These are phyloP conservation scores for Chymomyza caudatula DNA, from an alignment of 2,888 invertebrate species.

Conservation along the genomic window DNA sequence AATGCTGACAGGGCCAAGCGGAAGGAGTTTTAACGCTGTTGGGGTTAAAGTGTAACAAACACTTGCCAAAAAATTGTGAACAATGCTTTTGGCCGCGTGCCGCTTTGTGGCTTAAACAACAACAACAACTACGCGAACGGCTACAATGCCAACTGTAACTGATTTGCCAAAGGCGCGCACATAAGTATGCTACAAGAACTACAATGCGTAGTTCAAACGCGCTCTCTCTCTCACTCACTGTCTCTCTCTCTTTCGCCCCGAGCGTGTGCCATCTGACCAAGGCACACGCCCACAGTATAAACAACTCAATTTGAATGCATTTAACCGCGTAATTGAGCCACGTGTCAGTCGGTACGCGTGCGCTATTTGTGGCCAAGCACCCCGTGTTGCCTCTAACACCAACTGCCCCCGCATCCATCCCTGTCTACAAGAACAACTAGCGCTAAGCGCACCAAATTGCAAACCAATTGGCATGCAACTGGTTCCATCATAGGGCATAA, in stretches of 20 bases:
- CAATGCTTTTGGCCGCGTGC: slow-evolving; percentile 59
- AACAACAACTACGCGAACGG: slow-evolving; percentile 16
- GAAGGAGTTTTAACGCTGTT: neutral
- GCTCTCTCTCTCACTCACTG: neutral
- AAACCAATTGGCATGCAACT: slow-evolving; percentile 74
- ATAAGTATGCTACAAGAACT: slow-evolving; percentile 33
- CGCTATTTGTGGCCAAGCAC: slow-evolving; percentile 67
- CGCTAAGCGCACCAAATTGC: slow-evolving; percentile 63
- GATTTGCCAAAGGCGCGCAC: slow-evolving; percentile 52
- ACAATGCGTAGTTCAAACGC: neutral
- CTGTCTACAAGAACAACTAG: neutral
- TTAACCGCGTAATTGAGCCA: slow-evolving; percentile 78
- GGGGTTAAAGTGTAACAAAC: slow-evolving; percentile 17
- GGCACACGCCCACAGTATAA: slow-evolving; percentile 70
- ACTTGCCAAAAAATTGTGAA: slow-evolving; percentile 64
- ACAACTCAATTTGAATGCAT: slow-evolving; percentile 78
- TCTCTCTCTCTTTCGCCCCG: neutral
- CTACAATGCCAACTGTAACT: slow-evolving; percentile 46
- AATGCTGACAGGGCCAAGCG: slow-evolving; percentile 18
- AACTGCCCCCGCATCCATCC: slow-evolving; percentile 3
- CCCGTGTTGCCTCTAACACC: neutral
- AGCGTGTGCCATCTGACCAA: slow-evolving; percentile 35
- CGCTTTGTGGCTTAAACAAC: slow-evolving; percentile 49
- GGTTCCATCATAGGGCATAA: slow-evolving; percentile 45
- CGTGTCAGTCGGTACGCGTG: slow-evolving; percentile 73